Conservation (phyloP, 1,140 invertebrate species). For the Coenobita brevimanus region DNA sequence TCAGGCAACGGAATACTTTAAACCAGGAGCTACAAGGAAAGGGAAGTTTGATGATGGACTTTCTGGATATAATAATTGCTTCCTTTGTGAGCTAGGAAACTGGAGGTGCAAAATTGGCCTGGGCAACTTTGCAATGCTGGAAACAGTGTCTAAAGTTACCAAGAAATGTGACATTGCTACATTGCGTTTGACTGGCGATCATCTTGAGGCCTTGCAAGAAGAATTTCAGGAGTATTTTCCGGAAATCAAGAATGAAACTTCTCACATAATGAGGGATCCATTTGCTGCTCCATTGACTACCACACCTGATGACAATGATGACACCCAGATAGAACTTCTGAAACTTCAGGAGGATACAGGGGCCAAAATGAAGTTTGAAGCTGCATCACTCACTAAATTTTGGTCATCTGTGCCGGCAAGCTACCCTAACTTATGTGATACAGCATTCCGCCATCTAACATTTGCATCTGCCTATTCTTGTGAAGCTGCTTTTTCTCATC, state of each 20-base stretch:
- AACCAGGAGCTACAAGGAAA: conserved; percentile 42
- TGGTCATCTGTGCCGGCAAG: not conserved
- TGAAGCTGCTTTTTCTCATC: too few relatives aligned
- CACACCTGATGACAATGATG: not conserved
- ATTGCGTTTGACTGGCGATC: conserved; percentile 18
- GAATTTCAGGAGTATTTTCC: conserved; percentile 22
- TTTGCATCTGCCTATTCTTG: too few relatives aligned
- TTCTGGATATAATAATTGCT: conserved; percentile 28
- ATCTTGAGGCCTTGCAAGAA: conserved; percentile 13
- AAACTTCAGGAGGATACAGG: not conserved
- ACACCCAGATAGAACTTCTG: not conserved
- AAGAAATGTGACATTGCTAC: conserved; percentile 30
- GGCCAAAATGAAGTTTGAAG: not conserved
- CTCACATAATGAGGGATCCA: not conserved
- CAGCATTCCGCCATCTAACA: too few relatives aligned
- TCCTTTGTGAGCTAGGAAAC: conserved; percentile 28
- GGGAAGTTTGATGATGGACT: conserved; percentile 31
- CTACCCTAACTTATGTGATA: too few relatives aligned
- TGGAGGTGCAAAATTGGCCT: conserved; percentile 27
- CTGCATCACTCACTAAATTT: not conserved
- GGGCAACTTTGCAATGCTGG: conserved; percentile 34
- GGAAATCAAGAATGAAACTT: not conserved
- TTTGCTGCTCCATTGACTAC: not conserved
- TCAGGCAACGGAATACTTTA: conserved; percentile 34
- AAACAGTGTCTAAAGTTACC: conserved; percentile 31